Evolutionary conservation across 2,888 invertebrate species (phyloP).

Genomic region (Sycophila texana): DNA sequence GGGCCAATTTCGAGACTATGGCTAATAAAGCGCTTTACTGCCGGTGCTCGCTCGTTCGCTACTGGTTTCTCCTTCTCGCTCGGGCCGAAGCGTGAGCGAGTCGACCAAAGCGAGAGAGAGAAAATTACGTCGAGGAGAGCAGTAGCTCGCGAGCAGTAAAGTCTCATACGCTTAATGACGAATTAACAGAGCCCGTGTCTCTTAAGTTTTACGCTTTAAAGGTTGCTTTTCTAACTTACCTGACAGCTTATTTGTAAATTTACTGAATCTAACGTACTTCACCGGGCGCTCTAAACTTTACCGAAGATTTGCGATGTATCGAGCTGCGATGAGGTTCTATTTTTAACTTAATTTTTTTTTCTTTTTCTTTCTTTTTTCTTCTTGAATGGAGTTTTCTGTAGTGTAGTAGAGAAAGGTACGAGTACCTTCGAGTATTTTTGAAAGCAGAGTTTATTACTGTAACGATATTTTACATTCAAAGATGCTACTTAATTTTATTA

Average conservation of each 20-base stretch:
- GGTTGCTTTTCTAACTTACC: constrained; percentile 32
- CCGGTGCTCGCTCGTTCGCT: constrained; percentile 20
- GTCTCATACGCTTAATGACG: constrained; percentile 58
- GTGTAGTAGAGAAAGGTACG: too few species aligned
- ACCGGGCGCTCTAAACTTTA: constrained; percentile 3
- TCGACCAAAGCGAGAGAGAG: constrained; percentile 10
- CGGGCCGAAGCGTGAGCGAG: neutral
- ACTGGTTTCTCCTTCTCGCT: neutral
- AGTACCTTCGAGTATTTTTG: too few species aligned
- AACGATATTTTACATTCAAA: too few species aligned
- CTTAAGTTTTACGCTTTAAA: constrained; percentile 43
- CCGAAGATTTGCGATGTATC: neutral
- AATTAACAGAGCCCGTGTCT: constrained; percentile 55
- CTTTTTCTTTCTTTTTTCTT: too few species aligned
- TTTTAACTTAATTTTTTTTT: constrained; percentile 1
- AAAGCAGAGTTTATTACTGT: too few species aligned
- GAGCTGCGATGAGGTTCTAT: neutral
- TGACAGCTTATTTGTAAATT: constrained; percentile 53
- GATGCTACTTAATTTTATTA: too few species aligned
- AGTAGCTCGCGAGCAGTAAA: constrained; percentile 39
- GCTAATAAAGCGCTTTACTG: constrained; percentile 59
- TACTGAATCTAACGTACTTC: constrained; percentile 17
- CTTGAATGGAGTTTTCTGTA: too few species aligned
- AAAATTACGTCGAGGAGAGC: constrained; percentile 41
- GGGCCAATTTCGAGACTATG: constrained; percentile 57